phyloP scores from a whole-genome alignment of 53 echinoderm and acorn worm species.

The Holothuria scabra region DNA sequence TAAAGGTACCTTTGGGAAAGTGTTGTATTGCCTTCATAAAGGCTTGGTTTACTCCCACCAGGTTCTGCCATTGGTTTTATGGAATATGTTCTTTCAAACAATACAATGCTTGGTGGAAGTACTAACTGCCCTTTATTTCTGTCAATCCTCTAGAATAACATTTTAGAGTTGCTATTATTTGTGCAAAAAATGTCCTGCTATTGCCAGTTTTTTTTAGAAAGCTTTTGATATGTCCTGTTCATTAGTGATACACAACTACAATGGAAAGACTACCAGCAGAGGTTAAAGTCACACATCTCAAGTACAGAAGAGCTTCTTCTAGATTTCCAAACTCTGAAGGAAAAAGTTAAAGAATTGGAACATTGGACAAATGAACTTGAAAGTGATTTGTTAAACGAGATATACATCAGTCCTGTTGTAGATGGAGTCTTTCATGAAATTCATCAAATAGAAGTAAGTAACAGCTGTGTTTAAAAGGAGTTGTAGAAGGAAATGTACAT shows the following conservation, averaged over 20 bases:
- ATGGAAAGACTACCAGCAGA: conserved; percentile 65
- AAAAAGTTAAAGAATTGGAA: conserved; percentile 72
- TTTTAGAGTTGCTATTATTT: too few species aligned
- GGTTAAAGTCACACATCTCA: conserved; percentile 40
- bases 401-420: conserved; percentile 68
- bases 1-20: too few species aligned
- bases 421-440: conserved; percentile 66
- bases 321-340: conserved; percentile 72
- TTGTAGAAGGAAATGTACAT: too few species aligned
- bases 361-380: conserved; percentile 66
- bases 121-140: too few species aligned
- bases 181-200: not conserved
- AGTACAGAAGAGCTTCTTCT: conserved; percentile 67
- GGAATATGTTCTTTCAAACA: too few species aligned
- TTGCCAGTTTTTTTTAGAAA: not conserved
- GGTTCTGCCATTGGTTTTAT: too few species aligned
- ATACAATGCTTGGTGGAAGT: too few species aligned
- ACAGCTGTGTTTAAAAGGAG: too few species aligned
- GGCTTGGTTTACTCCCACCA: too few species aligned
- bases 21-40: too few species aligned
- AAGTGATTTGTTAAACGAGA: conserved; percentile 34
- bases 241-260: conserved; percentile 64
- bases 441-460: conserved; percentile 66
- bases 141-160: too few species aligned
- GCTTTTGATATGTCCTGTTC: not conserved